These are phyloP conservation scores for Ctena decussata DNA, from an alignment of 2,888 invertebrate genomes.

Conservation along the genomic window DNA sequence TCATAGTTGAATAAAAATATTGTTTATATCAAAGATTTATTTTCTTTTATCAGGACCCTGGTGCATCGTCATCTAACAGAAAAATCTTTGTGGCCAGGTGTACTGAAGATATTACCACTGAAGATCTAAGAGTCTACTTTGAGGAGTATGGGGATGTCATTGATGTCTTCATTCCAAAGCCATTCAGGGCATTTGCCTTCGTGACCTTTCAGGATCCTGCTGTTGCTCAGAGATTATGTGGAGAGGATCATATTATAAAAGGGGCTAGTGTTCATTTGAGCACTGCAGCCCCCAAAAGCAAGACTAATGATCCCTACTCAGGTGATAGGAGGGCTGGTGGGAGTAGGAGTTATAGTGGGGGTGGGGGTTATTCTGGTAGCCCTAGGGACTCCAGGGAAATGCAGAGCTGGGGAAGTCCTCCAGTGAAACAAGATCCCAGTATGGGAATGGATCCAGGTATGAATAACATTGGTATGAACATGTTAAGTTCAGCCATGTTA, in stretches of 20 bases:
- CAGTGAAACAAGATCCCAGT: slow-evolving; percentile 29
- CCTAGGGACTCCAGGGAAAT: not conserved
- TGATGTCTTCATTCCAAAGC: slow-evolving; percentile 98
- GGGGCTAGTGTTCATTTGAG: slow-evolving; percentile 91
- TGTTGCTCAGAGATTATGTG: slow-evolving; percentile 95
- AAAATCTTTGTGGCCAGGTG: slow-evolving; percentile 98
- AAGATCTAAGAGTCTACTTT: slow-evolving; percentile 94
- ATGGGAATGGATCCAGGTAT: slow-evolving; percentile 49
- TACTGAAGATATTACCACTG: slow-evolving; percentile 96
- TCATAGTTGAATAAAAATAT: too few relatives aligned
- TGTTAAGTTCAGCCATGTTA: slow-evolving; percentile 81
- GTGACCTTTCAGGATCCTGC: slow-evolving; percentile 97
- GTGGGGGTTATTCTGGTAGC: slow-evolving; percentile 18
- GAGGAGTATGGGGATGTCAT: slow-evolving; percentile 97
- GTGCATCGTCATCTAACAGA: slow-evolving; percentile 86
- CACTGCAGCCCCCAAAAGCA: slow-evolving; percentile 85
- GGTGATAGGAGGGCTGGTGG: slow-evolving; percentile 9
- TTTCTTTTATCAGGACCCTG: slow-evolving; percentile 14
- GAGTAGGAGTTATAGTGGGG: not conserved
- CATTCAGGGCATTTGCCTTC: slow-evolving; percentile 92
- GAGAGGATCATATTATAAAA: slow-evolving; percentile 97
- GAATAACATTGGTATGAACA: slow-evolving; percentile 80
- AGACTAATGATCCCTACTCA: not conserved
- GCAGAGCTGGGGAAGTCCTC: slow-evolving; percentile 30
- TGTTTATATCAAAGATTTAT: too few relatives aligned